Evolutionary conservation across 1,140 invertebrate genomes (phyloP).

Genomic region (Ladona fulva): DNA sequence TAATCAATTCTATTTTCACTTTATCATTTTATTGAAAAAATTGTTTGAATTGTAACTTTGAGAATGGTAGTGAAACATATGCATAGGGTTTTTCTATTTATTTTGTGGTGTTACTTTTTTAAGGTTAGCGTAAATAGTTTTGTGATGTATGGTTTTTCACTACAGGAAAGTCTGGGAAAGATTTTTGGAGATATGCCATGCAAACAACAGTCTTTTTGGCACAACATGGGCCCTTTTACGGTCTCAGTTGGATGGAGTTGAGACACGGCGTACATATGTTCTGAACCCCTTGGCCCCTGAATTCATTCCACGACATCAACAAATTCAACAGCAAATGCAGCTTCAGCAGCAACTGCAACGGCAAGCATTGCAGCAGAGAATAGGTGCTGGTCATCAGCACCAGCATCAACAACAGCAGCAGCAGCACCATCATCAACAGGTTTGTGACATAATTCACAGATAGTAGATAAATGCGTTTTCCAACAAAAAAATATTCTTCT

Average conservation of each 20-base stretch:
- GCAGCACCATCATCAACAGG: constrained; percentile 9
- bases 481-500: too few species aligned
- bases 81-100: too few species aligned
- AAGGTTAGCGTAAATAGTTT: too few species aligned
- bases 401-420: constrained; percentile 21
- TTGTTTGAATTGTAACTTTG: too few species aligned
- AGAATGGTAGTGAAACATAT: too few species aligned
- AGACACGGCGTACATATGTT: constrained; percentile 62
- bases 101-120: too few species aligned
- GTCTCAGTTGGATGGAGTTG: constrained; percentile 59
- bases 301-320: constrained; percentile 55
- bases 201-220: constrained; percentile 66
- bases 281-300: constrained; percentile 76
- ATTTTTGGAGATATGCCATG: constrained; percentile 63
- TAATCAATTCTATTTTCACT: too few species aligned
- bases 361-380: not conserved
- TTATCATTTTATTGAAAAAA: too few species aligned
- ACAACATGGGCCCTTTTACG: constrained; percentile 59
- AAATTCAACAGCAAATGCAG: constrained; percentile 15
- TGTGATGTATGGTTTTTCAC: too few species aligned
- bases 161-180: constrained; percentile 69
- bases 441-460: too few species aligned
- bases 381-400: constrained; percentile 11
- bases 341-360: constrained; percentile 16
- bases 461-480: too few species aligned